A percentile compares a stretch with the other conserved stretches of the same genome.
phyloP scores from a whole-genome alignment of 2,113 vertebrate genomes.

The Sturnus vulgaris region DNA sequence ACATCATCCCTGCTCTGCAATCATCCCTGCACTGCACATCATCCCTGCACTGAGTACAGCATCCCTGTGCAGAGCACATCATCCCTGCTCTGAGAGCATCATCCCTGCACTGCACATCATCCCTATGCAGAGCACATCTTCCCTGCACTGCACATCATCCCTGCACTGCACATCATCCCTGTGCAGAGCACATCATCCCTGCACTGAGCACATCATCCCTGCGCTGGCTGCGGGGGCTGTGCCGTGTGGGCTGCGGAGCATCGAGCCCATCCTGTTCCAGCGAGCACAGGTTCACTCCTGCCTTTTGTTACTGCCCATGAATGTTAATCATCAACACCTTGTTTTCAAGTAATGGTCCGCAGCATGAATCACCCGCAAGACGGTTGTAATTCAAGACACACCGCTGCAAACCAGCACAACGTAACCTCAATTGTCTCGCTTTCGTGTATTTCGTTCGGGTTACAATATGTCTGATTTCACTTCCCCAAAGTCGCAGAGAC shows the following conservation, averaged over 20 bases:
- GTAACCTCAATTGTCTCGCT: background rate
- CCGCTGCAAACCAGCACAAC: background rate
- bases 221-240: background rate
- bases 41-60: too few relatives aligned
- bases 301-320: background rate
- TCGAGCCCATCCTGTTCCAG: background rate
- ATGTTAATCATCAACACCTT: background rate
- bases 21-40: background rate
- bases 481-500: background rate
- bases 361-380: background rate
- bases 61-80: too few relatives aligned
- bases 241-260: background rate
- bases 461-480: constrained; percentile 12
- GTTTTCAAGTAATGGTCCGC: background rate
- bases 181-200: too few relatives aligned
- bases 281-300: background rate
- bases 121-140: too few relatives aligned
- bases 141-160: too few relatives aligned
- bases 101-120: too few relatives aligned
- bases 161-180: too few relatives aligned
- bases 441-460: background rate
- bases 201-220: background rate
- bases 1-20: too few relatives aligned
- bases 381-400: background rate
- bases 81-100: fast-evolving